These are phyloP conservation scores for Chrysocyon brachyurus DNA, from an alignment of 2,797 vertebrate species.

Conservation along the genomic window DNA sequence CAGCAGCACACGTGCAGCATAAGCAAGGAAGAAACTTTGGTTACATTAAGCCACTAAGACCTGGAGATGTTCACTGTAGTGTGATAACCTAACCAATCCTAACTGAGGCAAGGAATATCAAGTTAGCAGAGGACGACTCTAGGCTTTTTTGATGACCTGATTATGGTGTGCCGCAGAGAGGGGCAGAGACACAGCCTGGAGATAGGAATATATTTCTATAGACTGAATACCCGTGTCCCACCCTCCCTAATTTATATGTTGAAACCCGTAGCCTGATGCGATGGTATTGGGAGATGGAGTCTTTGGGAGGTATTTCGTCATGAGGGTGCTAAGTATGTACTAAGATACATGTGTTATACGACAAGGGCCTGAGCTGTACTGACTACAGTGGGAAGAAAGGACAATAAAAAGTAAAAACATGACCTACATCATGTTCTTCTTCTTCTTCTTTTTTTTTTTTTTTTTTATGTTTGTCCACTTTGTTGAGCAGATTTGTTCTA, in stretches of 20 bases:
- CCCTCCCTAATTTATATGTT: neutral
- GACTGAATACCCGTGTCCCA: neutral
- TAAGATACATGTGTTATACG: neutral
- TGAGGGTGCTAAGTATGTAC: neutral
- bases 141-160: neutral
- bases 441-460: too few relatives aligned
- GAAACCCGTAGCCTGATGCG: neutral
- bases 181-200: neutral
- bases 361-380: neutral
- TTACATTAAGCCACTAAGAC: neutral
- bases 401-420: neutral
- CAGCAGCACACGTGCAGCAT: too few relatives aligned
- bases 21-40: neutral
- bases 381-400: neutral
- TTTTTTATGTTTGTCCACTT: too few relatives aligned
- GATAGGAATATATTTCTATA: neutral
- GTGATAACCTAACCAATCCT: neutral
- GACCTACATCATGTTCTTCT: neutral
- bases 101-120: neutral
- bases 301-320: neutral
- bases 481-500: neutral
- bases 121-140: neutral
- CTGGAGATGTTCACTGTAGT: neutral
- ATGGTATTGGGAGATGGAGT: neutral
- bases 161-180: neutral